Conservation (phyloP, 2,888 invertebrate species). For the Trichopoda pennipes region DNA sequence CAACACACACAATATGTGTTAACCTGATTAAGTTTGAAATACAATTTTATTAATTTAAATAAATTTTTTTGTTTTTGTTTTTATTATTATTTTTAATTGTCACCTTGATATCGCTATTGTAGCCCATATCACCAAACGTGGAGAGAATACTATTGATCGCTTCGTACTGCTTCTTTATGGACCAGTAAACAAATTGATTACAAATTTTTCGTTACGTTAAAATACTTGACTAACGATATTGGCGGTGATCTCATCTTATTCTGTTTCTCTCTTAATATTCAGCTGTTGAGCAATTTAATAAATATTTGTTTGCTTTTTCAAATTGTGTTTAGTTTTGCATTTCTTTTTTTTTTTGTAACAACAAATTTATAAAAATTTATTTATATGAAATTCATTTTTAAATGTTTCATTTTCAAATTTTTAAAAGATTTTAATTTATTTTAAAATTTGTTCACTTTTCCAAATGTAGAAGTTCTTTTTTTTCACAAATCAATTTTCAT, state of each 20-base stretch:
- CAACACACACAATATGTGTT: conserved; percentile 35
- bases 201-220: background rate
- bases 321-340: conserved; percentile 18
- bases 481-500: too few relatives aligned
- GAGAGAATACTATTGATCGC: conserved; percentile 8
- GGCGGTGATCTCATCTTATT: conserved; percentile 54
- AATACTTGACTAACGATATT: background rate
- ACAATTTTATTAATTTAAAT: conserved; percentile 22
- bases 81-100: conserved; percentile 19
- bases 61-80: conserved; percentile 24
- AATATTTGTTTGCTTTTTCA: background rate
- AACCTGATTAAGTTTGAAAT: conserved; percentile 42
- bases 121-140: background rate
- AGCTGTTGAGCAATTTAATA: conserved; percentile 33
- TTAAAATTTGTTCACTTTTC: too few relatives aligned
- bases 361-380: conserved; percentile 14
- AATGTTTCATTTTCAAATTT: too few relatives aligned
- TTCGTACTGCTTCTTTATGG: conserved; percentile 25
- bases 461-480: too few relatives aligned
- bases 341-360: conserved; percentile 5
- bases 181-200: conserved; percentile 29
- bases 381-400: too few relatives aligned
- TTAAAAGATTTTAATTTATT: too few relatives aligned
- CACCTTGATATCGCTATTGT: conserved; percentile 27
- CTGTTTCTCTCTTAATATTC: conserved; percentile 13